A percentile compares a stretch with the other conserved stretches of the same genome.
phyloP scores from a whole-genome alignment of 2,888 invertebrate species.

The Volucella zonaria region DNA sequence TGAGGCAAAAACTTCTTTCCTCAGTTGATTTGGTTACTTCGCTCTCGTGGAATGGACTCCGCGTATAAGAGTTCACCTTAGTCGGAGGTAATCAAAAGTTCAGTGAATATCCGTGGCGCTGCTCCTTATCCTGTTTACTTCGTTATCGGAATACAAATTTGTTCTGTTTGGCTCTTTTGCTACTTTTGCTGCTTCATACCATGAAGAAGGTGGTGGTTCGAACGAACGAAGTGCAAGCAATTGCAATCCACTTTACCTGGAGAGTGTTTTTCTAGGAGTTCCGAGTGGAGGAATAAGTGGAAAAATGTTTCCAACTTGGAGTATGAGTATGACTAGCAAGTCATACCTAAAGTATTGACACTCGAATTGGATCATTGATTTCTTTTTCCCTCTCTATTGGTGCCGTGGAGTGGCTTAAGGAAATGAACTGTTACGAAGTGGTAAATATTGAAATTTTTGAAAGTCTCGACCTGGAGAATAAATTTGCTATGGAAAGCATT shows the following conservation, averaged over 20 bases:
- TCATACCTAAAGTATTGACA: constrained; percentile 21
- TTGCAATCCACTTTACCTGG: constrained; percentile 32
- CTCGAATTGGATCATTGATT: constrained; percentile 15
- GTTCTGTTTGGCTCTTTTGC: neutral
- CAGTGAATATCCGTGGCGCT: no score
- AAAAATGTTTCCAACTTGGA: neutral
- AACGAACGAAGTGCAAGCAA: constrained; percentile 16
- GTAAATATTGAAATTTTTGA: no score
- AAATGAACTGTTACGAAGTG: no score
- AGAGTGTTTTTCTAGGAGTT: constrained; percentile 24
- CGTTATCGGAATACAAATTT: constrained; percentile 42
- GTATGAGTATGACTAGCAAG: neutral
- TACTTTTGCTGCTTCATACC: neutral
- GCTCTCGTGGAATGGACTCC: no score
- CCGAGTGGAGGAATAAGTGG: constrained; percentile 8
- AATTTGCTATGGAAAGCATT: no score
- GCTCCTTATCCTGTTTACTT: constrained; percentile 39
- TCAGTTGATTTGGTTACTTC: no score
- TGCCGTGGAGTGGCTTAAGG: no score
- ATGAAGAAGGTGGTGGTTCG: no score
- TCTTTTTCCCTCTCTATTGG: neutral
- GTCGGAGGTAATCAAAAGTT: no score
- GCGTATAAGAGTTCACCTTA: no score
- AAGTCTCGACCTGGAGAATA: no score
- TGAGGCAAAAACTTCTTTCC: no score